These are phyloP conservation scores for Cryptocephalus moraei DNA, from an alignment of 2,888 invertebrate genomes.

Conservation along the genomic window DNA sequence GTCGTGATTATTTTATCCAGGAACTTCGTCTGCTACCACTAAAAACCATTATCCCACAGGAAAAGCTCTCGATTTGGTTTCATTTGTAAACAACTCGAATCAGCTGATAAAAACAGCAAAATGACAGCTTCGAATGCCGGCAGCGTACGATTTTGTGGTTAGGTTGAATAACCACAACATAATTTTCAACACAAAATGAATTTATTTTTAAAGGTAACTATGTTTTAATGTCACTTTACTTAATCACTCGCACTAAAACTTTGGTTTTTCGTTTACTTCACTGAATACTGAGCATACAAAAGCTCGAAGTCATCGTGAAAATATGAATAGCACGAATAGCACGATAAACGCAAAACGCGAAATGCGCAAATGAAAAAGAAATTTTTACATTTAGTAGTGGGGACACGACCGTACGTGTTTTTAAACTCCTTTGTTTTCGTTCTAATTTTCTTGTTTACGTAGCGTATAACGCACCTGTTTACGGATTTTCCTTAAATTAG, in stretches of 20 bases:
- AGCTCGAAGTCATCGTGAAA: neutral
- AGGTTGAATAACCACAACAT: neutral
- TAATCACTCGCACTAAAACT: too few relatives aligned
- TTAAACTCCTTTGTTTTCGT: neutral
- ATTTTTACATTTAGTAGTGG: neutral
- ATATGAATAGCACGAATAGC: neutral
- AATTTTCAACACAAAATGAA: neutral
- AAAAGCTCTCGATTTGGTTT: constrained; percentile 1
- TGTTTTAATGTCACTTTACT: too few relatives aligned
- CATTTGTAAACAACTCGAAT: constrained; percentile 20
- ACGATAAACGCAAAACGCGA: neutral
- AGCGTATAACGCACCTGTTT: neutral
- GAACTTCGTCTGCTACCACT: neutral
- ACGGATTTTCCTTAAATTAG: too few relatives aligned
- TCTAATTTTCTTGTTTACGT: neutral
- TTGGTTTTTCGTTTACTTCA: too few relatives aligned
- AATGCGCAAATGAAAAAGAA: neutral
- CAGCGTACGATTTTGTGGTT: constrained; percentile 1
- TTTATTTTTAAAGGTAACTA: neutral
- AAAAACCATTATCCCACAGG: neutral
- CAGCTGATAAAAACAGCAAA: constrained; percentile 22
- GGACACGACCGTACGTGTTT: neutral
- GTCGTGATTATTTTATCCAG: neutral
- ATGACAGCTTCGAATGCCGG: constrained; percentile 26
- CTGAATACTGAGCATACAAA: neutral